Percentiles rank a stretch among this genome's conserved stretches.
Evolutionary conservation across 2,113 vertebrate genomes (phyloP).

Genomic region (Gopherus evgoodei): DNA sequence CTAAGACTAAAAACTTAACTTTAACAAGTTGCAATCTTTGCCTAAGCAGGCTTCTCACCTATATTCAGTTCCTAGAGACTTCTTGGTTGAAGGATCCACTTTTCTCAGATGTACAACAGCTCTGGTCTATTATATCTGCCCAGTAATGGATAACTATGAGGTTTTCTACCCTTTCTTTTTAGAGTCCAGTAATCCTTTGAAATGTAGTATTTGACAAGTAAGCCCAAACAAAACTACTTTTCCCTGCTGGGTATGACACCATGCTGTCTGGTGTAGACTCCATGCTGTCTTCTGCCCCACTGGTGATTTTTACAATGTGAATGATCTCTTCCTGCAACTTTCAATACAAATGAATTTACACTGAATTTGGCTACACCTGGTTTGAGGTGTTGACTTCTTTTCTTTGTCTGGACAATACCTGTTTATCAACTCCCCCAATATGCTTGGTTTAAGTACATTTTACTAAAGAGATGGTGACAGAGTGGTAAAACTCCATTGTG

Average conservation of each 20-base stretch:
- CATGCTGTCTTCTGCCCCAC: background rate
- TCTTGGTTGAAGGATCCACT: background rate
- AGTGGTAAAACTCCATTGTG: background rate
- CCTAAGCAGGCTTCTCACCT: background rate
- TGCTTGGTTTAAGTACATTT: background rate
- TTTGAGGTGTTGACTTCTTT: background rate
- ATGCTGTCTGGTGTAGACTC: background rate
- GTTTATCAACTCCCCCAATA: background rate
- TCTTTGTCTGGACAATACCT: background rate
- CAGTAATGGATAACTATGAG: background rate
- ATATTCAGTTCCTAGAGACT: background rate
- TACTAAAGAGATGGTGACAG: background rate
- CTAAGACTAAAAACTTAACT: background rate
- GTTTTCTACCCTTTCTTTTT: background rate
- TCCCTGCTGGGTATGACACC: background rate
- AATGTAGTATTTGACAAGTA: background rate
- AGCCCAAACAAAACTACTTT: background rate
- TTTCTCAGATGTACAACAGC: background rate
- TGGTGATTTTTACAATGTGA: background rate
- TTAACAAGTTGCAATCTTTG: background rate
- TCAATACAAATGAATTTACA: background rate
- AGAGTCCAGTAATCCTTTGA: background rate
- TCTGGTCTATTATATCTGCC: background rate
- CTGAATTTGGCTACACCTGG: too few species aligned
- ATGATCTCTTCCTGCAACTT: background rate